phyloP scores from a whole-genome alignment of 2,113 vertebrate species.

The Odobenus rosmarus region DNA sequence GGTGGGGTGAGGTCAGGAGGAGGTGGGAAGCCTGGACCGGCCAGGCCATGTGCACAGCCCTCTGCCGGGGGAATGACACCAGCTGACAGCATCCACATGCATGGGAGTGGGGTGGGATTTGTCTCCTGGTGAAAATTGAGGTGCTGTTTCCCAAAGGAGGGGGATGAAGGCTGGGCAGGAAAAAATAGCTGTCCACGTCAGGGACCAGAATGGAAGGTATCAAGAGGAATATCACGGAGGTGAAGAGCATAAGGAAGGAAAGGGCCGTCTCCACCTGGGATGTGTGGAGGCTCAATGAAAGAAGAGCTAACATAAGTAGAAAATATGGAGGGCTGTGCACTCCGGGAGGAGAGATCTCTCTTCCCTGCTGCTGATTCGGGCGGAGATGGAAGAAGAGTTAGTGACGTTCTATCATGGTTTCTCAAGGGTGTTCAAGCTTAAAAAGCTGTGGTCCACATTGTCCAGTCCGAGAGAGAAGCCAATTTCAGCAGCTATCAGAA shows the following conservation, averaged over 20 bases:
- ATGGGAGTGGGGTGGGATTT: neutral
- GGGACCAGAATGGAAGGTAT: neutral
- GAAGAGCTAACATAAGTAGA: neutral
- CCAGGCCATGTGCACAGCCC: fast-evolving
- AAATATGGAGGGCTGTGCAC: neutral
- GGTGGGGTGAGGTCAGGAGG: neutral
- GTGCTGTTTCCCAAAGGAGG: neutral
- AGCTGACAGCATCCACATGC: fast-evolving
- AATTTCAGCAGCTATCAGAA: neutral
- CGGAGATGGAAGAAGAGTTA: neutral
- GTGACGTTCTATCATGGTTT: neutral
- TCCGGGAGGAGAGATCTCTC: no score
- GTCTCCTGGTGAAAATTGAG: neutral
- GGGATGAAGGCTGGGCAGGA: neutral
- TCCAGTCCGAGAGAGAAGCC: neutral
- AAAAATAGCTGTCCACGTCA: neutral
- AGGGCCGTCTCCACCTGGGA: neutral
- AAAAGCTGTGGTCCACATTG: neutral
- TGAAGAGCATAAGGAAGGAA: neutral
- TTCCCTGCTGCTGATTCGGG: neutral
- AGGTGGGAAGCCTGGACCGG: fast-evolving
- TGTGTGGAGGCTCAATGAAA: fast-evolving
- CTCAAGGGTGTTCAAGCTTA: neutral
- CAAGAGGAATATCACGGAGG: neutral
- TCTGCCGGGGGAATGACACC: neutral